Evolutionary conservation across 1,140 invertebrate genomes (phyloP), one percentile per base, ranked within the genome.

Genomic region (Wiebesia pumilae): DNA sequence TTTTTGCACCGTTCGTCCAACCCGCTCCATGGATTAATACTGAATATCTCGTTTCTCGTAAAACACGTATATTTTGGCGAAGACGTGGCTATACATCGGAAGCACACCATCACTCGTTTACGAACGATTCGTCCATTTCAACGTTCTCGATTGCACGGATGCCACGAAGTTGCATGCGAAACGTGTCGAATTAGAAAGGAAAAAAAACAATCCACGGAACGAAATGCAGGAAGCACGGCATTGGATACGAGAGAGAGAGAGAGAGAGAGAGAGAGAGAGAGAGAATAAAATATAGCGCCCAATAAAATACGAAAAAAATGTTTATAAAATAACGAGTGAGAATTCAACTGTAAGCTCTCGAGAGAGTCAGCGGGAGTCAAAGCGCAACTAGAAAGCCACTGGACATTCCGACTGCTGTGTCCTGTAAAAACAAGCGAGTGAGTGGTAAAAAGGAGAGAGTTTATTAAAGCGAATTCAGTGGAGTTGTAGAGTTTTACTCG

Each of bases 391-490:
- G 65, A 27, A 35, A 69, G 75, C 21, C 35, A 85, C 47, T 81
- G 67, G 27, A 75, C 54, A 85, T 81, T 81, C 67, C 84, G 30
- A 75, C 35, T n/a, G n/a, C n/a, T 38, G 2, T 12, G 19, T 40
- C 30, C 43, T 85, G 78, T 38, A 84, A 78, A 65, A 84, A 65
- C 35, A 40, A 24, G 38, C 73, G 73, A 65, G 38, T n/a, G 77
- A 21, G 47, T 24, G 38, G 27, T 47, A 75, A 73, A 83, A 83
- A 77, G 75, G 65, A 38, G 51, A 47, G 19, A 27, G 69, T 73
- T 83, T 35, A 83, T 83, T 83, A 83, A 33, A 83, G 81, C 47
- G n/a, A 65, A 54, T 73, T 40, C 43, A 62, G 24, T 62, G 58
- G 58, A 62, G 58, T 27, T 62, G 58, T 24, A 62, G 58, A 62